Base-by-base conservation (phyloP, 2,888 invertebrate genomes). In the Sinohyriopsis cumingii region DNA sequence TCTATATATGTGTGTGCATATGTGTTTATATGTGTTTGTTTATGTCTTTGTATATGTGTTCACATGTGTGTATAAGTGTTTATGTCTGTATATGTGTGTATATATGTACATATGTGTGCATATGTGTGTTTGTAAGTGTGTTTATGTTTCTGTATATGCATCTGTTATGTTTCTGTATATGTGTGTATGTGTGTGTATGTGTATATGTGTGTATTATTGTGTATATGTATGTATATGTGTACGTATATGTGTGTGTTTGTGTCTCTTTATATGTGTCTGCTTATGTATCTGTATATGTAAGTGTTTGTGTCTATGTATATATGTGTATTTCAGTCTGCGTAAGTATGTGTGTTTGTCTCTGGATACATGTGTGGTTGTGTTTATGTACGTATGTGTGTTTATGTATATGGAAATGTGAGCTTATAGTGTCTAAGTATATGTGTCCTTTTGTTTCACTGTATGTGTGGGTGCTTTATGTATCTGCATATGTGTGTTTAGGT, bases 121-220 rank as follows among this genome's bases (percentile, higher is more conserved):
- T n/a, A n/a, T n/a, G n/a, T n/a, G n/a, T n/a, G 22, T 59, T 19
- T 59, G 59, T 59, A 24, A n/a, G 59, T 59, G 59, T 59, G 59
- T 59, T 19, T 59, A 24, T 63, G 63, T 45, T 19, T 64, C 55
- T 64, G 33, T 61, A 56, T 55, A 56, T 62, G 63, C 55, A 55
- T 62, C 55, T 61, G 63, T 55, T 54, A 55, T 62, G 56, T 68
- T 55, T 68, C 54, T 68, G 62, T 62, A 56, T 68, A 55, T 68
- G 55, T 62, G 55, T 54, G 68, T 68, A 55, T 61, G 56, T 62
- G 62, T 62, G 63, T 61, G 56, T 28, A 45, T 62, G 55, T 54
- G 61, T 68, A 20, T 54, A 55, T 67, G 54, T 33, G 55, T n/a
- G n/a, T n/a, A n/a, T n/a, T n/a, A n/a, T n/a, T n/a, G n/a, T n/a